Evolutionary conservation across 2,113 vertebrate genomes (phyloP), one percentile per base, ranked within the genome.

Genomic region (Aviceda subcristata): DNA sequence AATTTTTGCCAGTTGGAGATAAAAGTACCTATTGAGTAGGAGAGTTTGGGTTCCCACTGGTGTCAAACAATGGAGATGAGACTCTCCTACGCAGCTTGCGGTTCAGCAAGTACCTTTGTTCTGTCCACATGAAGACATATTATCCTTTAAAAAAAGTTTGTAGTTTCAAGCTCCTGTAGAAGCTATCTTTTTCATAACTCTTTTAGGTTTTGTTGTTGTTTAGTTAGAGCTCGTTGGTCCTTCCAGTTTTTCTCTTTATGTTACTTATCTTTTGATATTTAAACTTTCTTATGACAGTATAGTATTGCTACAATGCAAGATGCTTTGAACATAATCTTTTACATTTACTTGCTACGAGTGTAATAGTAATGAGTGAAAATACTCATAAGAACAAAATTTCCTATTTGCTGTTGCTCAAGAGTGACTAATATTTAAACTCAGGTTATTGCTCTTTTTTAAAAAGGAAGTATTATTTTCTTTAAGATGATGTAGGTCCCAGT

Each of bases 401-500:
- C 38, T 66, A 2, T 92, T 75, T 87, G 57, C 39, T 92, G 16
- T 80, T 92, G 59, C n/a, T 43, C 32, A 39, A 10, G 50, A 62
- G 45, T 57, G 20, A 53, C 66, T 68, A 39, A n/a, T 79, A 41
- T 34, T 74, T 73, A 82, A 82, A 21, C 34, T 87, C n/a, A 73
- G 62, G 69, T 82, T 69, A 50, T 50, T 71, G 39, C 38, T 77
- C 5, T 75, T 53, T 64, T 81, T 74, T 74, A 67, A 32, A 94
- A 87, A 75, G 48, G 38, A 5, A 46, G 9, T 71, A 23, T 77
- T 82, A 15, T 94, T 76, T 80, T 83, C 32, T 96, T 88, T 91
- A 94, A 98, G 97, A 97, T 75, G 50, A 91, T 12, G 77, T 95
- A 95, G 91, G 87, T 76, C 64, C 97, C 57, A 95, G 96, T 59